Base-by-base conservation (phyloP, 2,113 vertebrate genomes). In the Alces alces region DNA sequence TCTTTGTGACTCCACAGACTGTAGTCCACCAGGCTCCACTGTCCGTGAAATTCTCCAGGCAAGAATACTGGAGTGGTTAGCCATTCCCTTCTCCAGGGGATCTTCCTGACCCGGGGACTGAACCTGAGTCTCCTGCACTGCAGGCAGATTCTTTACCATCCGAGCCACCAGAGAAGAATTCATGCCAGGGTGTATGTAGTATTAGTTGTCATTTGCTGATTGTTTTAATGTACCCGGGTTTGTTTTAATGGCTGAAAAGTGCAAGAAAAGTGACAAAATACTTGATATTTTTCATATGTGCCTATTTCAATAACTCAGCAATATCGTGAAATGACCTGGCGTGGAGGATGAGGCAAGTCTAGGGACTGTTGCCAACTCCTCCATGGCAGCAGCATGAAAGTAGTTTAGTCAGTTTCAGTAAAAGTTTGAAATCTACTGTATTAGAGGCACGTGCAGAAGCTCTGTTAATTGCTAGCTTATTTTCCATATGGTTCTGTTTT, bases 401-500 rank as follows among this genome's bases (percentile, higher is more conserved):
- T 99, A 98, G 99, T 99, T 99, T 99, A 99, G 98, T 99, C 98
- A 99, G 99, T 99, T 99, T 99, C 99, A 99, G 99, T 99, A 98
- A 98, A 99, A 99, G 99, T 99, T 99, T 98, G 97, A 99, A 99
- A 99, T 99, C 99, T 99, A 98, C 99, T 99, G 98, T 99, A 99
- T 99, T 99, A 99, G 98, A 99, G 99, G 99, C 98, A 99, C 97
- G 97, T 99, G 98, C 99, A 99, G 99, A 99, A 99, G 98, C 99
- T 98, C 98, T 99, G 99, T 99, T 99, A 99, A 99, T 99, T 99
- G 99, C 98, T 98, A 99, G 99, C 99, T 99, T 99, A 98, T 99
- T 99, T 99, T 99, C 99, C 99, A 99, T 99, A 99, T 99, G 99
- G 99, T 99, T 99, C 99, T 99, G 99, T 99, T 99, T 99, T 99